These are phyloP conservation scores for Carposina sasakii DNA, from an alignment of 1,140 invertebrate species.

Conservation along the genomic window DNA sequence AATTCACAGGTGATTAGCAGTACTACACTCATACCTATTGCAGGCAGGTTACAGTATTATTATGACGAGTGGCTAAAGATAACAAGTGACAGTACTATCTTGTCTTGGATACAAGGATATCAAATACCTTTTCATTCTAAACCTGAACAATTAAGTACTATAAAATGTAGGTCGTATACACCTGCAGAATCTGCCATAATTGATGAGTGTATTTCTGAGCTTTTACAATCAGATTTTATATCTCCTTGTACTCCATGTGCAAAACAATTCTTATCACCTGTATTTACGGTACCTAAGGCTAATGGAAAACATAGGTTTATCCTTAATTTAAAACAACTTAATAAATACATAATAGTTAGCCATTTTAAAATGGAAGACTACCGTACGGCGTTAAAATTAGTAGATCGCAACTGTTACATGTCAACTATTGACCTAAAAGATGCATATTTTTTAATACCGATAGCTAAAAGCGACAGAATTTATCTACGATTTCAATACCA, in stretches of 20 bases:
- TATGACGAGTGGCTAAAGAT: not conserved
- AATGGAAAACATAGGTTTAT: not conserved
- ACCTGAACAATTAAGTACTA: not conserved
- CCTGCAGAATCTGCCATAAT: not conserved
- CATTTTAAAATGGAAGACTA: not conserved
- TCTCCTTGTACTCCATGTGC: not conserved
- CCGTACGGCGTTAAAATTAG: not conserved
- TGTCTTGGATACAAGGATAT: not conserved
- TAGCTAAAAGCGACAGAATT: not conserved
- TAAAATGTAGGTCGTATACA: not conserved
- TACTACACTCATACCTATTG: not conserved
- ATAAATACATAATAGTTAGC: not conserved
- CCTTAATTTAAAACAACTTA: not conserved
- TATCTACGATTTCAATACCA: conserved; percentile 14
- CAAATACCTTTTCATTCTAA: not conserved
- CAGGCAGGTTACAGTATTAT: not conserved
- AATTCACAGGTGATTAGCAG: not conserved
- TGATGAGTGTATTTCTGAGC: not conserved
- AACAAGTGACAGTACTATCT: not conserved
- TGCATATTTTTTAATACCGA: not conserved
- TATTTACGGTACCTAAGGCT: not conserved
- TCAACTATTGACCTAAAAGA: not conserved
- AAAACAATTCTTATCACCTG: not conserved
- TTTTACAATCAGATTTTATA: not conserved
- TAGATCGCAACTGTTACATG: not conserved